A percentile compares a stretch with the other conserved stretches of the same genome.
Evolutionary conservation across 2,113 vertebrate species (phyloP).

Genomic region (Forbesichthys agassizii): DNA sequence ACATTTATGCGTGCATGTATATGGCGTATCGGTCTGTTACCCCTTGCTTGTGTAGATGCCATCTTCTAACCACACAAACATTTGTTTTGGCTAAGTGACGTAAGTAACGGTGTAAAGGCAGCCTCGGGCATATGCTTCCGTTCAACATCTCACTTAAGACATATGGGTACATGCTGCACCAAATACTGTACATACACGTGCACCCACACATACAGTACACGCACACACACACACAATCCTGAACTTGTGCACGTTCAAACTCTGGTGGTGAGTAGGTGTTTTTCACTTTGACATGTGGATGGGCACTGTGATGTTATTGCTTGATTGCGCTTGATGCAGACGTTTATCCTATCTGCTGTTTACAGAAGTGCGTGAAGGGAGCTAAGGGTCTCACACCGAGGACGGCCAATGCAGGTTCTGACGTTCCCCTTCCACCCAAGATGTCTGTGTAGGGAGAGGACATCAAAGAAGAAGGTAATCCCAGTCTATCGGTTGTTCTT

Average conservation of each 20-base stretch:
- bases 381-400: background rate
- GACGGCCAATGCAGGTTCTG: background rate
- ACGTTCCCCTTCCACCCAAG: background rate
- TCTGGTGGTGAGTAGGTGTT: background rate
- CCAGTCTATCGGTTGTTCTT: background rate
- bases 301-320: background rate
- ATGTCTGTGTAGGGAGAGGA: slow-evolving; percentile 5
- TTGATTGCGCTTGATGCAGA: background rate
- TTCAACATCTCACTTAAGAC: too few relatives aligned
- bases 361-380: background rate
- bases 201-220: background rate
- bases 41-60: too few relatives aligned
- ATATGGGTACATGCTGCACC: too few relatives aligned
- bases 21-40: too few relatives aligned
- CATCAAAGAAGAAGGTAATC: slow-evolving; percentile 41
- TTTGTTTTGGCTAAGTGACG: too few relatives aligned
- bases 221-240: background rate
- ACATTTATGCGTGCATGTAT: too few relatives aligned
- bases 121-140: too few relatives aligned
- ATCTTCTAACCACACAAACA: too few relatives aligned
- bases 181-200: too few relatives aligned
- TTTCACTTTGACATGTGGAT: background rate
- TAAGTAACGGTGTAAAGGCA: too few relatives aligned
- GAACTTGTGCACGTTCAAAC: background rate
- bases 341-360: slow-evolving; percentile 14